Base-by-base conservation (phyloP, 2,797 vertebrate species). In the Malurus splendens region DNA sequence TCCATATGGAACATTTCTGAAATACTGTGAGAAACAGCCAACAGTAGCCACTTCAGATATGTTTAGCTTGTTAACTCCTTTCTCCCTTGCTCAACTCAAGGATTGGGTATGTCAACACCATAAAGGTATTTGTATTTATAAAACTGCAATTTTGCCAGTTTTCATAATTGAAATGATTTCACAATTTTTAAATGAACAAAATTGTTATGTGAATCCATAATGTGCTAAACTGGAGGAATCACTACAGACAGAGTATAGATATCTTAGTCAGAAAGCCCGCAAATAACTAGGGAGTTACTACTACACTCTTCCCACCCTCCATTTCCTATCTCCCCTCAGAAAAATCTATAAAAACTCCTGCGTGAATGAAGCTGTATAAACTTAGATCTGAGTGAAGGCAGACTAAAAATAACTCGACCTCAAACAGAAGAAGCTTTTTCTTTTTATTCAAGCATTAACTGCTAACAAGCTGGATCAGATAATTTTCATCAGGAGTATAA, bases 1-100 rank as follows among this genome's bases (percentile, higher is more conserved):
- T 88, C 86, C 83, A 80, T 88, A 90, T 90, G 83, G 87, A 94
- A 79, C 56, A 79, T 74, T 86, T 92, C 91, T 93, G 75, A 73
- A 91, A 79, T 79, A 61, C n/a, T 82, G 50, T 38, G n/a, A 84
- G 47, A 65, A 94, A 48, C 30, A 88, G 64, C 52, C 75, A 88
- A 25, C 72, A 90, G 83, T 84, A 92, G 51, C 87, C 72, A 61
- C 59, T 80, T 85, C 36, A 50, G 41, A 82, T 61, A 82, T 51
- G 55, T 71, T 88, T 86, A 85, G 17, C 27, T 84, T 64, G 10
- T 84, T 94, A 92, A 93, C 65, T 86, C 62, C 51, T 90, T 84
- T 83, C 59, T 48, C n/a, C 32, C 36, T 80, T 60, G 14, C 44
- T 88, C 25, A 84, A 25, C 20, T 67, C 19, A 64, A 78, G 42